Conservation (phyloP, 2,113 vertebrate species). For the Colinus virginianus region DNA sequence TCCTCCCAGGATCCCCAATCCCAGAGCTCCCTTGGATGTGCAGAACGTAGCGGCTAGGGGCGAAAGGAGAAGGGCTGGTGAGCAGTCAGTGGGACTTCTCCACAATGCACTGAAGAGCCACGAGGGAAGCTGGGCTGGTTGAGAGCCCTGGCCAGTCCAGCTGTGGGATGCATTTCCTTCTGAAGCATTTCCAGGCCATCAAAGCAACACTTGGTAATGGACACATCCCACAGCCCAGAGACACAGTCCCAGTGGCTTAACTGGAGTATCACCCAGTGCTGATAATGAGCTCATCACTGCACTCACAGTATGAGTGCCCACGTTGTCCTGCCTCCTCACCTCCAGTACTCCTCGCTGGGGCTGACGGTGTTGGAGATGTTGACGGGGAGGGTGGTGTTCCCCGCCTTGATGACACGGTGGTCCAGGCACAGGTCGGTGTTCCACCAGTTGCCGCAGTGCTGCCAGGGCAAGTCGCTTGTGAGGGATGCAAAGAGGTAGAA, state of each 20-base stretch:
- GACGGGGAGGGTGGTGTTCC: slow-evolving; percentile 71
- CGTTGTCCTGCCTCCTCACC: slow-evolving; percentile 49
- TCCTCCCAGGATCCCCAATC: slow-evolving; percentile 78
- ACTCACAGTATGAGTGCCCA: not conserved
- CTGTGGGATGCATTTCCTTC: too few species aligned
- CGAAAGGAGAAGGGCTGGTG: not conserved
- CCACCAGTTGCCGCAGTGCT: slow-evolving; percentile 86
- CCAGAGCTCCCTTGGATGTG: slow-evolving; percentile 86
- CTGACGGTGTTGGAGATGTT: slow-evolving; percentile 82
- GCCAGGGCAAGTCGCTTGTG: slow-evolving; percentile 84
- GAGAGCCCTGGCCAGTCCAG: too few species aligned
- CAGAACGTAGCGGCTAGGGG: slow-evolving; percentile 81
- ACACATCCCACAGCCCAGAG: not conserved
- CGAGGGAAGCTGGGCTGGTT: too few species aligned
- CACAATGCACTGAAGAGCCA: too few species aligned
- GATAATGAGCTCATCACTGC: not conserved
- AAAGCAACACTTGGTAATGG: not conserved
- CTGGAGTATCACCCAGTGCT: not conserved
- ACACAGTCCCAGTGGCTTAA: not conserved
- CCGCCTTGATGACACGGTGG: slow-evolving; percentile 69
- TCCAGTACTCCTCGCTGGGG: slow-evolving; percentile 87
- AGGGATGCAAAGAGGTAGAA: slow-evolving; percentile 90
- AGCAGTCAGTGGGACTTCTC: not conserved
- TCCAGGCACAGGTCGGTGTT: slow-evolving; percentile 82
- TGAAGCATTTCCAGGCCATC: not conserved